phyloP scores from a whole-genome alignment of 2,113 vertebrate genomes.

The Gymnogyps californianus region DNA sequence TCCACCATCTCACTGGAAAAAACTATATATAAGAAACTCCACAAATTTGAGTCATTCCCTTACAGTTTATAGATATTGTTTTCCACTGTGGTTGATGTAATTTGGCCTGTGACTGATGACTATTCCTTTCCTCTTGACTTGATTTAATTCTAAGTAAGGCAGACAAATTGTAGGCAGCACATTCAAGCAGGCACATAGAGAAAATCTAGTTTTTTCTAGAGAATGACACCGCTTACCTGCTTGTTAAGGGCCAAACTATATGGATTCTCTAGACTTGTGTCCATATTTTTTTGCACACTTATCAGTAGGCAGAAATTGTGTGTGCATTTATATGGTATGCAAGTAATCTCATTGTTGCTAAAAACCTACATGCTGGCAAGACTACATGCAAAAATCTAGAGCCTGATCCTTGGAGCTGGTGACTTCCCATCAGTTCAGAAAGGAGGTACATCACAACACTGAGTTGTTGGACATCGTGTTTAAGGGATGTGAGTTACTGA shows the following conservation, averaged over 20 bases:
- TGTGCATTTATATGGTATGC: neutral
- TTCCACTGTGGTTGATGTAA: neutral
- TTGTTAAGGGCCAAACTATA: neutral
- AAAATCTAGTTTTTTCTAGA: neutral
- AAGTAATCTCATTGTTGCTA: neutral
- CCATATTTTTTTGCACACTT: neutral
- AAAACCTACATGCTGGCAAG: neutral
- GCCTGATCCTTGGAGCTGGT: neutral
- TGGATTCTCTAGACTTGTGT: neutral
- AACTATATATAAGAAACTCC: neutral
- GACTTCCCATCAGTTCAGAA: neutral
- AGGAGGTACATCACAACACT: neutral
- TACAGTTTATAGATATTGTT: neutral
- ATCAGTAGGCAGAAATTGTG: neutral
- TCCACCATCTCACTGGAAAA: neutral
- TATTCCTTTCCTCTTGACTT: neutral
- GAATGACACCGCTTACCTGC: neutral
- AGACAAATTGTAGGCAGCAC: slow-evolving; percentile 2
- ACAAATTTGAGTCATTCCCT: neutral
- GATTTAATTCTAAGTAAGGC: slow-evolving; percentile 17
- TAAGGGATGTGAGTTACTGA: neutral
- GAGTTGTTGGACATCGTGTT: neutral
- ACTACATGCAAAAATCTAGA: neutral
- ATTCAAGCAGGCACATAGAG: neutral
- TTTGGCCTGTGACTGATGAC: neutral